These are phyloP conservation scores for Potorous gilbertii DNA, from an alignment of 2,797 vertebrate genomes.

Conservation along the genomic window DNA sequence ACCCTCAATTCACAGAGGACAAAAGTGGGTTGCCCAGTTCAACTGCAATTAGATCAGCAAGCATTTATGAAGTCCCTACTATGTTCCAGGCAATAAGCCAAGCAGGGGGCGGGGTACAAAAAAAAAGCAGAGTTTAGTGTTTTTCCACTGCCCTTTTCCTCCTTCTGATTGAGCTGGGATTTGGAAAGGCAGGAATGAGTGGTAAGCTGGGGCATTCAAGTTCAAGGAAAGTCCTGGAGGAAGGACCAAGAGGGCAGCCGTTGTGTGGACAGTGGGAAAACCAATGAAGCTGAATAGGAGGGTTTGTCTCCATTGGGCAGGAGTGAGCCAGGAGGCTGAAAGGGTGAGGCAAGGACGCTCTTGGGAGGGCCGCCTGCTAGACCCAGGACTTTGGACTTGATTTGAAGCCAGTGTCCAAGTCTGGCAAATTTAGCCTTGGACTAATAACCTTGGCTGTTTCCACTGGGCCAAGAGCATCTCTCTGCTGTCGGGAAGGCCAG, in stretches of 20 bases:
- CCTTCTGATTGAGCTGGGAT: neutral
- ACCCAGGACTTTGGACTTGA: neutral
- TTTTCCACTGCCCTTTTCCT: neutral
- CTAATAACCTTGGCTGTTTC: neutral
- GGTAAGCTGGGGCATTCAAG: neutral
- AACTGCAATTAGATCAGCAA: neutral
- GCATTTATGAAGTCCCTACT: neutral
- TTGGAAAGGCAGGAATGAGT: neutral
- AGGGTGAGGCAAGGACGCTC: neutral
- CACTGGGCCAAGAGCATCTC: neutral
- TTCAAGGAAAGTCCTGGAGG: neutral
- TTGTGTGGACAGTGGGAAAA: neutral
- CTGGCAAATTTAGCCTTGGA: neutral
- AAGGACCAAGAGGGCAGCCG: neutral
- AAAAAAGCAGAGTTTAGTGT: neutral
- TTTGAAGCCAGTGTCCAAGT: neutral
- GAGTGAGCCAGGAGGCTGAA: neutral
- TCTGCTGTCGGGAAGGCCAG: neutral
- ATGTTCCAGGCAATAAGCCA: neutral
- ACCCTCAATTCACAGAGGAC: neutral
- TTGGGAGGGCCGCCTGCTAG: neutral
- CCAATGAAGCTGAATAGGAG: neutral
- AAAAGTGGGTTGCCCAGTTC: neutral
- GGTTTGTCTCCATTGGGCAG: neutral
- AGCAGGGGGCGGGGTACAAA: neutral